These are phyloP conservation scores for Helicolenus hilgendorfi DNA, from an alignment of 2,797 vertebrate genomes.

Conservation along the genomic window DNA sequence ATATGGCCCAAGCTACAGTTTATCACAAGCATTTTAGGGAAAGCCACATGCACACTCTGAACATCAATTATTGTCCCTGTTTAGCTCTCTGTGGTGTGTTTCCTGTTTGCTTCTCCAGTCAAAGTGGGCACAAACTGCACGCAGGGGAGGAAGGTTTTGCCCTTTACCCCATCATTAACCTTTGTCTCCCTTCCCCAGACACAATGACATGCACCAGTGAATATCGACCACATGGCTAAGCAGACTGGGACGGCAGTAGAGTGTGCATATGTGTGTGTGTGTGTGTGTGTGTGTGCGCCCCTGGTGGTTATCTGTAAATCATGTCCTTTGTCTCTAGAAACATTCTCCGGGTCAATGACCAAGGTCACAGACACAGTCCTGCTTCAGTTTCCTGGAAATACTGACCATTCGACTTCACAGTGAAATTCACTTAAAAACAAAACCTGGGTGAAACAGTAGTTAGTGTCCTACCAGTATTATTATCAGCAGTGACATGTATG, in stretches of 20 bases:
- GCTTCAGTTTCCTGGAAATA: constrained; percentile 29
- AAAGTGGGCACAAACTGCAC: constrained; percentile 43
- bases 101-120: constrained; percentile 8
- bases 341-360: constrained; percentile 58
- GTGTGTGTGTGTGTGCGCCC: neutral
- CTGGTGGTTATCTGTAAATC: constrained; percentile 62
- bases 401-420: neutral
- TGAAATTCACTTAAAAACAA: constrained; percentile 3
- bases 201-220: constrained; percentile 77
- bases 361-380: constrained; percentile 50
- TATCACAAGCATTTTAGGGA: neutral
- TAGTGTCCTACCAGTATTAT: neutral
- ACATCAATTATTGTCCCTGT: constrained; percentile 14
- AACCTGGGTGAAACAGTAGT: neutral
- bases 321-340: constrained; percentile 60
- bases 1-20: neutral
- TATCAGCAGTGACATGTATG: neutral
- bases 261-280: neutral
- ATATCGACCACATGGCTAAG: constrained; percentile 68
- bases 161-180: constrained; percentile 82
- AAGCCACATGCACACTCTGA: neutral
- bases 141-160: constrained; percentile 25
- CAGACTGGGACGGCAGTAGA: constrained; percentile 26
- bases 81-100: constrained; percentile 15
- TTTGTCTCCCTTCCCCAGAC: constrained; percentile 72